Percentiles rank a stretch among this genome's conserved stretches.
These are phyloP conservation scores for Incurvaria masculella DNA, from an alignment of 2,888 invertebrate species.

Conservation along the genomic window DNA sequence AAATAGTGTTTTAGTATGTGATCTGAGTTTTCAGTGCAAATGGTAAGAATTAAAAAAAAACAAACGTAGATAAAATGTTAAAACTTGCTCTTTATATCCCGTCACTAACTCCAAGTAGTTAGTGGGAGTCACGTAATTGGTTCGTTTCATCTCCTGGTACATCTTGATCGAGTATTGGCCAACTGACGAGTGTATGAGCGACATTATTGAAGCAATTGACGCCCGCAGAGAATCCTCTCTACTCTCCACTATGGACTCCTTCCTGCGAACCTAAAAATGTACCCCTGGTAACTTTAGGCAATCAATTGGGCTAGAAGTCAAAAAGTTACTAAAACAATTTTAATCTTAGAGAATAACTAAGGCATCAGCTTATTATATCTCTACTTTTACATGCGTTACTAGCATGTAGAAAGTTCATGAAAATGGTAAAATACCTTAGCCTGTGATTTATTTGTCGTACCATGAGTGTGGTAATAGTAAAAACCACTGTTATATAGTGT, in stretches of 20 bases:
- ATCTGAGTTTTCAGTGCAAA: neutral
- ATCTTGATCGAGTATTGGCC: conserved; percentile 67
- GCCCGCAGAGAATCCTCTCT: conserved; percentile 61
- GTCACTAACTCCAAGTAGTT: conserved; percentile 83
- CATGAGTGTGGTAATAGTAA: too few species aligned
- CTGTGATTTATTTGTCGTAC: too few species aligned
- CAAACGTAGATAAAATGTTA: too few species aligned
- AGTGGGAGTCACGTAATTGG: conserved; percentile 86
- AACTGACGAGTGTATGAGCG: conserved; percentile 82
- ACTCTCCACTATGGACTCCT: conserved; percentile 44
- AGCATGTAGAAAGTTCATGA: neutral
- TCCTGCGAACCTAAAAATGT: conserved; percentile 27
- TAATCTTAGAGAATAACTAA: too few species aligned
- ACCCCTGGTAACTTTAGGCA: too few species aligned
- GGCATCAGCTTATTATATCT: too few species aligned
- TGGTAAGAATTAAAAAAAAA: too few species aligned
- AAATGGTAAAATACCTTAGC: too few species aligned
- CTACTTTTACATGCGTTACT: neutral
- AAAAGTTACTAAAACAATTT: too few species aligned
- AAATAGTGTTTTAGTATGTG: neutral
- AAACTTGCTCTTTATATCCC: conserved; percentile 75
- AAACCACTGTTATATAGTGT: too few species aligned
- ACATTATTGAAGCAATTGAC: conserved; percentile 71
- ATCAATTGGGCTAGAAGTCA: too few species aligned
- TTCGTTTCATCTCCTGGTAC: conserved; percentile 72